These are phyloP conservation scores for Rhingia campestris DNA, from an alignment of 2,888 invertebrate species.

Conservation along the genomic window DNA sequence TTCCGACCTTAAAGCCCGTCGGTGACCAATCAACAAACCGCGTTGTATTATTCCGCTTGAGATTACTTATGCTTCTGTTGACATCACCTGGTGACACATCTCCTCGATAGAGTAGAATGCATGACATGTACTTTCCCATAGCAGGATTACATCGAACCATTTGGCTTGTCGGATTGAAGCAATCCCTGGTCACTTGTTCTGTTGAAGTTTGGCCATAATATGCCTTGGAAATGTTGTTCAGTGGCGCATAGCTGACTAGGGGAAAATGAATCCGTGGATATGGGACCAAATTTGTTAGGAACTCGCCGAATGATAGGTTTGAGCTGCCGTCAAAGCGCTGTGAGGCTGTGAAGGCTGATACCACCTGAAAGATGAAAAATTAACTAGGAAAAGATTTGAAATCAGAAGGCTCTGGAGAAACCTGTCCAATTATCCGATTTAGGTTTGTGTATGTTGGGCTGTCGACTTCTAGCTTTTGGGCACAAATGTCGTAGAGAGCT, in stretches of 20 bases:
- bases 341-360: constrained; percentile 48
- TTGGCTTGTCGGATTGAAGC: constrained; percentile 41
- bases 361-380: constrained; percentile 6
- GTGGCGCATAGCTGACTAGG: constrained; percentile 51
- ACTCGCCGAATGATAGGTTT: constrained; percentile 43
- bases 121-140: constrained; percentile 88
- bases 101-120: constrained; percentile 87
- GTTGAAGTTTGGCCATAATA: constrained; percentile 19
- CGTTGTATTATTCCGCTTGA: constrained; percentile 87
- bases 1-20: constrained; percentile 90
- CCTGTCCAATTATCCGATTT: constrained; percentile 82
- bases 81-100: constrained; percentile 87
- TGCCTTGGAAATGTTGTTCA: constrained; percentile 10
- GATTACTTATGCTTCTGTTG: constrained; percentile 87
- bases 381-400: neutral
- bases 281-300: constrained; percentile 55
- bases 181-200: constrained; percentile 35
- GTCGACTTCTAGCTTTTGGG: constrained; percentile 88
- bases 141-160: constrained; percentile 87
- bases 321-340: constrained; percentile 39
- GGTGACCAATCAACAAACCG: constrained; percentile 91
- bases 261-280: constrained; percentile 58
- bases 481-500: constrained; percentile 90
- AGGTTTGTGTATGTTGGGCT: constrained; percentile 93
- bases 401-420: neutral